Evolutionary conservation across 2,797 vertebrate species (phyloP).

Genomic region (Dallia pectoralis): DNA sequence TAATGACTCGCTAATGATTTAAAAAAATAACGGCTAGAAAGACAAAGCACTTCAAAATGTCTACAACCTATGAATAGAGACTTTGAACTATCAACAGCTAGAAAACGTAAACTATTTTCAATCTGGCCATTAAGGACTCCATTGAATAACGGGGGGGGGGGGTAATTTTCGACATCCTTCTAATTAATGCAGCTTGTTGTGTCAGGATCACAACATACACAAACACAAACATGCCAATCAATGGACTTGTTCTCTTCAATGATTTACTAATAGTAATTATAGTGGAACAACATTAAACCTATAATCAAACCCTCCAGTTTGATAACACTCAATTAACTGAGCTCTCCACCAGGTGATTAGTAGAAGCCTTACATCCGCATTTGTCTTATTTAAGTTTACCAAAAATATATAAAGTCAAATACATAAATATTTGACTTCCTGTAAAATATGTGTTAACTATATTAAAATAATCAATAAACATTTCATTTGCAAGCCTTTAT

Average conservation of each 20-base stretch:
- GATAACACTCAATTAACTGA: neutral
- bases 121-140: too few species aligned
- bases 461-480: too few species aligned
- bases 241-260: neutral
- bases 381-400: neutral
- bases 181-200: neutral
- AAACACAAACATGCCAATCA: neutral
- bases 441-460: too few species aligned
- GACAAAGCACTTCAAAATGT: too few species aligned
- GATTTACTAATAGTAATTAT: slow-evolving; percentile 1
- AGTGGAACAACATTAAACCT: slow-evolving; percentile 1
- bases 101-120: neutral
- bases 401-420: too few species aligned
- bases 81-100: neutral
- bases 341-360: neutral
- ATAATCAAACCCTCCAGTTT: neutral
- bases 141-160: too few species aligned
- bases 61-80: neutral
- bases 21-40: too few species aligned
- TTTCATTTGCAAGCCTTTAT: too few species aligned
- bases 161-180: too few species aligned
- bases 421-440: too few species aligned
- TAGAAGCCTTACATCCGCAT: neutral
- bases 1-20: too few species aligned
- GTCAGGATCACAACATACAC: neutral